Evolutionary conservation across 2,113 vertebrate species (phyloP), one percentile per base, ranked within the genome.

Genomic region (Sinocyclocheilus anshuiensis): DNA sequence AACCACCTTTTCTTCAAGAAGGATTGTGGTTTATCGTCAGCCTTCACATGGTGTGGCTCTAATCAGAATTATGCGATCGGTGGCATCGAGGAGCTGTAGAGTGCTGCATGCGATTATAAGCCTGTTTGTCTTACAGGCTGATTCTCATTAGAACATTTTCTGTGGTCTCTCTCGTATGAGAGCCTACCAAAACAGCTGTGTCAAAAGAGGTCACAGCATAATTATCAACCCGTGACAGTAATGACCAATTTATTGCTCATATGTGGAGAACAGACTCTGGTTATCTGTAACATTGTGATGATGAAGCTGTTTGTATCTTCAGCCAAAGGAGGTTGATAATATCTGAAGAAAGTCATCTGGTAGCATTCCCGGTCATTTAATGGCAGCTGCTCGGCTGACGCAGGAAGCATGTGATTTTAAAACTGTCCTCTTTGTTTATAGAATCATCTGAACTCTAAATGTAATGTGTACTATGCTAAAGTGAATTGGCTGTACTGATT

Each of bases 61-160:
- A 84, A 84, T 84, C 81, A 84, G 67, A 76, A 91, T 82, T 82
- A 86, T 91, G 84, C 84, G 74, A 85, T 87, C 84, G 7, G 78
- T 59, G 33, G 57, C 83, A 36, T 18, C 33, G 39, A 59, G 75
- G 77, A 87, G 86, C 83, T 88, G 88, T 85, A 72, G 72, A 42
- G 74, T 55, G 87, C 50, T 86, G 42, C 88, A 83, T 90, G 82
- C 88, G 81, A 90, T 87, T 84, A 87, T 76, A 85, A 89, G 88
- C 18, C 83, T 86, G 88, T 88, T 90, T 90, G 86, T 91, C 63
- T 84, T 84, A 84, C 89, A 65, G 87, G 83, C 84, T 77, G 76
- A 22, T 86, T 81, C 84, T 91, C 87, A 88, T 92, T 86, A 91
- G 84, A 16, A 33, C 84, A 85, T 53, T 86, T 88, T 78, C 88